Evolutionary conservation across 2,113 vertebrate species (phyloP), one percentile per base, ranked within the genome.

Genomic region (Steatornis caripensis): DNA sequence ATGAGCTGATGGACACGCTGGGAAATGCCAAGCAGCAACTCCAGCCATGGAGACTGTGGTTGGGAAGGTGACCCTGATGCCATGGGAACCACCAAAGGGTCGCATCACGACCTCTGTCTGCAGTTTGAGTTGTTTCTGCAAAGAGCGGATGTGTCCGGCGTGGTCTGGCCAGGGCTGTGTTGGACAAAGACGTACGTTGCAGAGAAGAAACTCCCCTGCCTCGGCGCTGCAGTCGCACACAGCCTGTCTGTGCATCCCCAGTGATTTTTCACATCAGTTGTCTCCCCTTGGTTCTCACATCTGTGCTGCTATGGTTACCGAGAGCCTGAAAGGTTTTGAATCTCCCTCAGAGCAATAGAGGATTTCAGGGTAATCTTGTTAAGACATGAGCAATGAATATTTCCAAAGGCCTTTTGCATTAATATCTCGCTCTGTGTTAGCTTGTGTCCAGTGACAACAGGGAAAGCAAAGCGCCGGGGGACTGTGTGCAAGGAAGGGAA

Each of bases 371-470:
- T 97, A 97, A 97, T 97, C 97, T 97, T 95, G 95, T 97, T 97
- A 97, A 89, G 95, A 95, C 94, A 96, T 96, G 97, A 97, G 95
- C 96, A 95, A 95, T 97, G 97, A 97, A 95, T 94, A 97, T 97
- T 97, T 96, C 96, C 92, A 92, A 95, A 87, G 95, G 97, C 95
- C 96, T 87, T 97, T 91, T 91, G 83, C 95, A 94, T 90, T 77
- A 95, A 71, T 90, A 74, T 94, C 92, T 95, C 36, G 0, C 78
- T 93, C 82, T 4, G 5, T 66, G 1, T 84, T 82, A 86, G 90
- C 89, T 97, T 54, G 84, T 89, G 86, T 66, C 86, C 69, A 43
- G 83, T 79, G 92, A 89, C 94, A 92, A 86, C 89, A 8, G 75
- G 20, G 83, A 84, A 45, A 46, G 58, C 45, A 51, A 43, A 77